Conservation (phyloP, 2,113 vertebrate genomes). For the Carassius carassius region DNA sequence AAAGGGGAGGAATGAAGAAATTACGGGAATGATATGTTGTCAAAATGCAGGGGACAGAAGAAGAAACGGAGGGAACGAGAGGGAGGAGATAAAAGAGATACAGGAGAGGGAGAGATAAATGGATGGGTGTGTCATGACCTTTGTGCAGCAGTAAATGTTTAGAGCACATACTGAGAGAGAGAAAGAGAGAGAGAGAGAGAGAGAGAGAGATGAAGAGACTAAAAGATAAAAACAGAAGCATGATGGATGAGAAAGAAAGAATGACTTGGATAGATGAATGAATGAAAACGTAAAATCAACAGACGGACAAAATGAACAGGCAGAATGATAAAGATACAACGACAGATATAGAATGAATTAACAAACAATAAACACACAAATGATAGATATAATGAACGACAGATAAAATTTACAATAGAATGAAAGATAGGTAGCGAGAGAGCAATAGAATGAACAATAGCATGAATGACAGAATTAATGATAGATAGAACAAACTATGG, state of each 20-base stretch:
- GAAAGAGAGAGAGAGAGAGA: slow-evolving; percentile 28
- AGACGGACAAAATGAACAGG: neutral
- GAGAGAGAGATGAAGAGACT: neutral
- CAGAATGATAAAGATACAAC: neutral
- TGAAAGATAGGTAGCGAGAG: neutral
- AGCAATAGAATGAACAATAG: neutral
- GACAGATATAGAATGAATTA: neutral
- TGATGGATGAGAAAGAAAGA: neutral
- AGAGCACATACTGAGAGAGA: slow-evolving; percentile 8
- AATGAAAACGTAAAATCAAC: neutral
- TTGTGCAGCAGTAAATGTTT: slow-evolving; percentile 25
- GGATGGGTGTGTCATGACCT: slow-evolving; percentile 37
- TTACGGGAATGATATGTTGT: slow-evolving; percentile 33
- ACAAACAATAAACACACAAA: neutral
- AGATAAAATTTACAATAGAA: neutral
- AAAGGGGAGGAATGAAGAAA: slow-evolving; percentile 37
- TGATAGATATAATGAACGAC: too few relatives aligned
- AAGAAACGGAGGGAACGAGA: neutral
- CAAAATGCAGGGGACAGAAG: neutral
- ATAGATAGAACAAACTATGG: too few relatives aligned
- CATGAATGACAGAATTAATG: too few relatives aligned
- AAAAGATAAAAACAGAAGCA: slow-evolving; percentile 7
- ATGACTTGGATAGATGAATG: neutral
- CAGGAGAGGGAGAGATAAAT: neutral
- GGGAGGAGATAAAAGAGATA: slow-evolving; percentile 16